Base-by-base conservation (phyloP, 2,888 invertebrate species). In the Epinotia brunnichana region DNA sequence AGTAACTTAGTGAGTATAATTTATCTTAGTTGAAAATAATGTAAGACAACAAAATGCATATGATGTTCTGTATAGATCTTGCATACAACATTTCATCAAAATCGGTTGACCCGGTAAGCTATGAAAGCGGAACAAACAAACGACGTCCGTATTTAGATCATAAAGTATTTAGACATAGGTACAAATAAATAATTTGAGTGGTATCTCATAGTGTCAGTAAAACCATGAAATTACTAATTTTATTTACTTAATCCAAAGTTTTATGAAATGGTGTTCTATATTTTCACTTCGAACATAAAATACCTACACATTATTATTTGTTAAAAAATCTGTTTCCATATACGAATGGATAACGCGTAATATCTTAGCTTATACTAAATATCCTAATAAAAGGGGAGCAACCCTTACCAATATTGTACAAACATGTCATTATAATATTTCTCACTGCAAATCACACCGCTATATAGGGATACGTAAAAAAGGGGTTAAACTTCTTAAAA, bases 91-190 rank as follows among this genome's bases (percentile, higher is more conserved):
- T 44, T 54, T 39, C 53, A 64, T 64, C 39, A 41, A 64, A 64
- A 64, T 64, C 54, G 53, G 54, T 35, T 54, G 64, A 54, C 64
- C 53, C 39, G 21, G 53, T 54, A 64, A 54, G 7, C 15, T 35
- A n/a, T 39, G 54, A 64, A 64, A 64, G 64, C 64, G 64, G 35
- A 64, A 64, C 64, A 41, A n/a, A 13, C 11, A 35, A 21, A 53
- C 53, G 29, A 63, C 17, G 53, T 19, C 15, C 19, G 35, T 19
- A 35, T 63, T 29, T 51, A 44, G 61, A 41, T 39, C 44, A 62
- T 35, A 29, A 53, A 17, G 7, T 53, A 17, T 24, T 35, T 51
- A 51, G 53, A 19, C 19, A 61, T 9, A n/a, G n/a, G n/a, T n/a
- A 61, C 15, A 48, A n/a, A 44, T 24, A 44, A 61, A 44, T 61